Evolutionary conservation across 2,113 vertebrate genomes (phyloP), one percentile per base, ranked within the genome.

Genomic region (Cichladusa arquata): DNA sequence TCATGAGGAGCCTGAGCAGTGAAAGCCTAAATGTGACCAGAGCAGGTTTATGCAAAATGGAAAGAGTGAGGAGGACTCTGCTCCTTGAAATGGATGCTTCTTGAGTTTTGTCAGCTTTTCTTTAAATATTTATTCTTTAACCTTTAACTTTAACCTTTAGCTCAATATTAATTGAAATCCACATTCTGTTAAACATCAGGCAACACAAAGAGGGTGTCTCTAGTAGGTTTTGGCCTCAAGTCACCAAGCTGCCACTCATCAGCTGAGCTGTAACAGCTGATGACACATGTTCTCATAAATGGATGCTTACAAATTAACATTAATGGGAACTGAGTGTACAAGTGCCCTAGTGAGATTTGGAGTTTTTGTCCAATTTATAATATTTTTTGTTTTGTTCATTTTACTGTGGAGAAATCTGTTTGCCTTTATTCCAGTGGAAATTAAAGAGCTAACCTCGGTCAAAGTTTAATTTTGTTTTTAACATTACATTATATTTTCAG

Each of bases 391-490:
- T 85, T 88, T 77, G 26, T 83, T 89, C 29, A 19, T 95, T 80
- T 93, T 87, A 48, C 47, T 81, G 44, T 54, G 34, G 86, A 90
- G 56, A 88, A 71, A 73, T 87, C 70, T 82, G 58, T 77, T 95
- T 87, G 74, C 67, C 90, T 88, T 94, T 91, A 86, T 89, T 79
- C 81, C 74, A 62, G 1, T 90, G 66, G 87, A 92, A 96, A 82
- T 82, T 80, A 69, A 85, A 82, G 77, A 91, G 58, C 93, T 77
- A 91, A 77, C 66, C 42, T 90, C 0, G 4, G 87, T 88, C 78
- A 83, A 73, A 95, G 78, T 85, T 96, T 89, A 61, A 34, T 61
- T 82, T 88, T 77, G n/a, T 92, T 91, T 47, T 58, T 90, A 87
- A 24, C 11, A 8, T 54, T 80, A 73, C 40, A 34, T 79, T 81